Evolutionary conservation across 2,113 vertebrate species (phyloP).

Genomic region (Coptodon rendalli): DNA sequence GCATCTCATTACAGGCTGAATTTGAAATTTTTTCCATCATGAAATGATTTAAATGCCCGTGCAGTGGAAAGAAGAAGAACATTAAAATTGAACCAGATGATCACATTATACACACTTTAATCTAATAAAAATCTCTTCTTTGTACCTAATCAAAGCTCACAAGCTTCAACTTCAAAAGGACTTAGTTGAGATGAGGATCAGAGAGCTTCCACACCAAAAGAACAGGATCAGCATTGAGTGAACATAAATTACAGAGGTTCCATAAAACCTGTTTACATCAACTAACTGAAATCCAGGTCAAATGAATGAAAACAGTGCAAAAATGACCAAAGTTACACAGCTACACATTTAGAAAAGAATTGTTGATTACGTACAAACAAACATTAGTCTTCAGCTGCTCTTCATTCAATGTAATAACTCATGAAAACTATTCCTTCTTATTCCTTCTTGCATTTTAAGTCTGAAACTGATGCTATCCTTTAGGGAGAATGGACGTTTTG

Average conservation of each 20-base stretch:
- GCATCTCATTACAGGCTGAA: neutral
- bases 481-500: neutral
- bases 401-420: neutral
- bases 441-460: neutral
- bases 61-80: neutral
- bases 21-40: neutral
- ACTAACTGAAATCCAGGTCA: neutral
- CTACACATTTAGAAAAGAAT: neutral
- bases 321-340: neutral
- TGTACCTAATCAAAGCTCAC: neutral
- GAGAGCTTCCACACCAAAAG: neutral
- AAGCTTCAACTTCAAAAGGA: neutral
- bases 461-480: neutral
- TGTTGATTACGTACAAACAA: neutral
- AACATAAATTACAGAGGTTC: neutral
- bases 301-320: neutral
- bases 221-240: neutral
- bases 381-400: neutral
- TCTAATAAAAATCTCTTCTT: neutral
- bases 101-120: neutral
- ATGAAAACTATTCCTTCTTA: neutral
- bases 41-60: neutral
- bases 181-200: neutral
- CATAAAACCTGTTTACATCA: neutral
- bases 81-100: neutral